A percentile compares a stretch with the other conserved stretches of the same genome.
Evolutionary conservation across 2,888 invertebrate species (phyloP).

Genomic region (Aelia acuminata): DNA sequence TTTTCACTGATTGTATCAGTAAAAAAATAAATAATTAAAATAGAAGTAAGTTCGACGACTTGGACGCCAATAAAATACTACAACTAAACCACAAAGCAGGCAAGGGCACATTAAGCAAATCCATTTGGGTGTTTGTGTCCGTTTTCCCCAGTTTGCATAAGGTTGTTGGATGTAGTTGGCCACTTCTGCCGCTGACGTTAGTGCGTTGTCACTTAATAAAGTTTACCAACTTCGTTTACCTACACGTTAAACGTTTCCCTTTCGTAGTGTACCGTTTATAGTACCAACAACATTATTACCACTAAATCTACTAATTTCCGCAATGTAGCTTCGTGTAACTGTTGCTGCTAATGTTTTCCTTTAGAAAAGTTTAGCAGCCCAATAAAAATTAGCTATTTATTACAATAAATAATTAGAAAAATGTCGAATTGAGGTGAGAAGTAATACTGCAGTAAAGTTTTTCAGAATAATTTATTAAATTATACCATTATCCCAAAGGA

Average conservation of each 20-base stretch:
- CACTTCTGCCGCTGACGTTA: neutral
- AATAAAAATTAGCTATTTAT: too few relatives aligned
- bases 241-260: neutral
- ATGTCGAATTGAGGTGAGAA: too few relatives aligned
- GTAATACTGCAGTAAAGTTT: too few relatives aligned
- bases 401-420: too few relatives aligned
- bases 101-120: neutral
- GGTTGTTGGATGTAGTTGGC: neutral
- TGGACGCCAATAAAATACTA: neutral
- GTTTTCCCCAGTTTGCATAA: neutral
- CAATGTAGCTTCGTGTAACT: neutral
- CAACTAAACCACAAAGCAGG: neutral
- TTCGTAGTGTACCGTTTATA: neutral
- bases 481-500: too few relatives aligned
- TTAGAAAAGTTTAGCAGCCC: neutral
- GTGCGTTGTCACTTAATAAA: neutral
- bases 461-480: too few relatives aligned
- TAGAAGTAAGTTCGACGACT: neutral
- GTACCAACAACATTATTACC: neutral
- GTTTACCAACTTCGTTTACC: conserved; percentile 25
- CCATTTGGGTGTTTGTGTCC: neutral
- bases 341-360: neutral
- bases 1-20: too few relatives aligned
- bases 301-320: neutral
- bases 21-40: too few relatives aligned